Evolutionary conservation across 2,797 vertebrate species (phyloP).

Genomic region (Leptoclinus maculatus): DNA sequence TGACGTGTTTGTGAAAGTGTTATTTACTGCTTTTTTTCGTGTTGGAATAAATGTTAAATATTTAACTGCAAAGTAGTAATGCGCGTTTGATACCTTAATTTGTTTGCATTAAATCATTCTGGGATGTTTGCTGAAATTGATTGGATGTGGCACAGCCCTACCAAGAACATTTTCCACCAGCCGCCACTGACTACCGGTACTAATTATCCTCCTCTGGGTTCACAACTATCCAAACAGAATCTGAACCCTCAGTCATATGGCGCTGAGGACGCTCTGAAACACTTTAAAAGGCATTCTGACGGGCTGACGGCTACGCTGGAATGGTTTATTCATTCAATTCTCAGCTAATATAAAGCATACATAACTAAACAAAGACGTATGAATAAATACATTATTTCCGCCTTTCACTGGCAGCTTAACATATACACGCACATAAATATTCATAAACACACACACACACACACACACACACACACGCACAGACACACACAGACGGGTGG

Average conservation of each 20-base stretch:
- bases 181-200: no score
- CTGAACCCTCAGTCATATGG: neutral
- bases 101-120: no score
- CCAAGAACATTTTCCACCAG: no score
- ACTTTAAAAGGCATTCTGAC: constrained; percentile 4
- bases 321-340: constrained; percentile 35
- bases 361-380: constrained; percentile 47
- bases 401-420: constrained; percentile 1
- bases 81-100: no score
- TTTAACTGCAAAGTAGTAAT: no score
- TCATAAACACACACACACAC: constrained; percentile 32
- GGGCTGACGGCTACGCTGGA: constrained; percentile 6
- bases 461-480: constrained; percentile 19
- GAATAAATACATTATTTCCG: constrained; percentile 46
- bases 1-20: no score
- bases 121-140: no score
- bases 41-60: no score
- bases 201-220: neutral
- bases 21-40: no score
- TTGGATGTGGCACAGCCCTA: no score
- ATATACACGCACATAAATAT: constrained; percentile 44
- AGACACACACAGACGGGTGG: constrained; percentile 15
- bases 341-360: constrained; percentile 19
- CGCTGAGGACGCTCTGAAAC: neutral
- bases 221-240: constrained; percentile 20